Evolutionary conservation across 2,888 invertebrate species (phyloP).

Genomic region (Mythimna loreyi): DNA sequence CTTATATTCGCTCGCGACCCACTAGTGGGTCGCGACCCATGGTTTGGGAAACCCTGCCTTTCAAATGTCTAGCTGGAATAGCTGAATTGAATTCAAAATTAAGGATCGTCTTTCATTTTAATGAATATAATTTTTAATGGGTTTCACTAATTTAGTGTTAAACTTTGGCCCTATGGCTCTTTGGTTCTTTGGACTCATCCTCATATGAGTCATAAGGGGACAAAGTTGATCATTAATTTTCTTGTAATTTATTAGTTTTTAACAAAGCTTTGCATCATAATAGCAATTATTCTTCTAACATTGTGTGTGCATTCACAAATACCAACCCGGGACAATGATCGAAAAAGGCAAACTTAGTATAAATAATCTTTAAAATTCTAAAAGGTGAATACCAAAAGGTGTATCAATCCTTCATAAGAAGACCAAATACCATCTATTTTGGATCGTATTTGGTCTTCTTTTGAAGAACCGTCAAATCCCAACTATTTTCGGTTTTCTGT

Average conservation of each 20-base stretch:
- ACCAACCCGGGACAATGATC: no score
- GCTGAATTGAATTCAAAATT: constrained; percentile 18
- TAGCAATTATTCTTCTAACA: no score
- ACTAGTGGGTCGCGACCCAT: no score
- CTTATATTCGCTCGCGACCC: no score
- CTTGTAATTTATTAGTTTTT: no score
- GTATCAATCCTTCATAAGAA: no score
- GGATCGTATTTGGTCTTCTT: not conserved
- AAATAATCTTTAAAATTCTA: not conserved
- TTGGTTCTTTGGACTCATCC: no score
- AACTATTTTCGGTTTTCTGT: not conserved
- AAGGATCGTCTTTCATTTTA: not conserved
- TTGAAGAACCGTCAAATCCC: not conserved
- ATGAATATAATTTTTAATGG: not conserved
- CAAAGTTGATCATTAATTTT: not conserved
- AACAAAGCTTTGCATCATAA: no score
- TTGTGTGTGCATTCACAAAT: no score
- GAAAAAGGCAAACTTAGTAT: not conserved
- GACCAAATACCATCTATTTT: no score
- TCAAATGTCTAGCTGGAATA: constrained; percentile 6
- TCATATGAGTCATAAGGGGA: not conserved
- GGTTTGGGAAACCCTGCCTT: no score
- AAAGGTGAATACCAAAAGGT: not conserved
- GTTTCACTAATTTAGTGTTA: not conserved
- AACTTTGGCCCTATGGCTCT: no score